A percentile compares a stretch with the other conserved stretches of the same genome.
Evolutionary conservation across 2,888 invertebrate genomes (phyloP).

Genomic region (Latrodectus elegans): DNA sequence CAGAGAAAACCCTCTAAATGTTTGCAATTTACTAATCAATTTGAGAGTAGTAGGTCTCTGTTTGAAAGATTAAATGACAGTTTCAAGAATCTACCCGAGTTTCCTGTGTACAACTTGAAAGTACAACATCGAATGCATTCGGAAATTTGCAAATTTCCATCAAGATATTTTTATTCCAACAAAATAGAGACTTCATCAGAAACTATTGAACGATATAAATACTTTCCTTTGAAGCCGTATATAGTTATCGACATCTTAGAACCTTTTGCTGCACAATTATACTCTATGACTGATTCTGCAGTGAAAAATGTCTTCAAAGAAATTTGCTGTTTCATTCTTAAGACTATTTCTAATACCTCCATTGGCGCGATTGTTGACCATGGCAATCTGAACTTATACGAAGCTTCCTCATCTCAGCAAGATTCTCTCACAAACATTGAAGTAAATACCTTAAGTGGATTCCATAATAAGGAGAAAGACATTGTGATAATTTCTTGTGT

Average conservation of each 20-base stretch:
- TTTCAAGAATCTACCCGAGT: conserved; percentile 74
- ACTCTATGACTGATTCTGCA: conserved; percentile 76
- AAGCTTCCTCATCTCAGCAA: background rate
- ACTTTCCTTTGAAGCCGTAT: conserved; percentile 78
- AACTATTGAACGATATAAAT: conserved; percentile 70
- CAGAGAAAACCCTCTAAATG: conserved; percentile 88
- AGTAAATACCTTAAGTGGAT: conserved; percentile 87
- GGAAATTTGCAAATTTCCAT: conserved; percentile 87
- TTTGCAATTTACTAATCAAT: conserved; percentile 79
- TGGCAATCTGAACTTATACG: conserved; percentile 70
- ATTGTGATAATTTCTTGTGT: conserved; percentile 90
- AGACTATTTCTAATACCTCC: conserved; percentile 74
- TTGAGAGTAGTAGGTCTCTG: conserved; percentile 79
- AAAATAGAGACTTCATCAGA: conserved; percentile 75
- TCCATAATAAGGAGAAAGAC: conserved; percentile 91
- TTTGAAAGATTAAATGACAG: conserved; percentile 84
- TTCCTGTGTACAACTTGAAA: conserved; percentile 73
- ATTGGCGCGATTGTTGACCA: conserved; percentile 80
- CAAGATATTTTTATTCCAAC: conserved; percentile 82
- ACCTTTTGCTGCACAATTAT: conserved; percentile 71
- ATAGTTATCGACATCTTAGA: conserved; percentile 79
- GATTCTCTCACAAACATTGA: conserved; percentile 73
- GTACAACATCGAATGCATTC: conserved; percentile 90
- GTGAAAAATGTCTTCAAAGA: conserved; percentile 81
- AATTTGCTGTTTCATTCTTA: conserved; percentile 75